Percentiles rank a stretch among this genome's conserved stretches.
These are phyloP conservation scores for Emesis furor DNA, from an alignment of 2,888 invertebrate genomes.

Conservation along the genomic window DNA sequence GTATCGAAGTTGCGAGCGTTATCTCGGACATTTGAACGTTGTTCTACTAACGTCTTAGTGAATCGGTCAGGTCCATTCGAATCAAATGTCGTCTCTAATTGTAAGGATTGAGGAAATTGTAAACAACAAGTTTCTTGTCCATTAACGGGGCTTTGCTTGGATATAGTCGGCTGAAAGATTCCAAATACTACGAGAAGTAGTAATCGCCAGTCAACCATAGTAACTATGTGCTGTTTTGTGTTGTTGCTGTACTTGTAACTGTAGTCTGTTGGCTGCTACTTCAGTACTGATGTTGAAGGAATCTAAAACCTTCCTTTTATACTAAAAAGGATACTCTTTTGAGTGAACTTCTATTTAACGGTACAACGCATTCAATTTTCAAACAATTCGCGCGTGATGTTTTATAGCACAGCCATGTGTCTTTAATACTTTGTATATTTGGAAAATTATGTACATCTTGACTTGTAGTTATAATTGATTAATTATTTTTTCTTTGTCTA, in stretches of 20 bases:
- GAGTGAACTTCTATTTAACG: constrained; percentile 87
- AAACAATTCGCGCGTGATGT: constrained; percentile 60
- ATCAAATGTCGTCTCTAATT: constrained; percentile 77
- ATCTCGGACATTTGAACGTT: constrained; percentile 18
- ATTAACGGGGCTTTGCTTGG: constrained; percentile 85
- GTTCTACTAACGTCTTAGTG: constrained; percentile 25
- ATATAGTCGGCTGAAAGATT: constrained; percentile 84
- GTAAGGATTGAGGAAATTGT: constrained; percentile 75
- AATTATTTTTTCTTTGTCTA: too few relatives aligned
- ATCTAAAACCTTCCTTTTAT: constrained; percentile 81
- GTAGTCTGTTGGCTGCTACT: constrained; percentile 81
- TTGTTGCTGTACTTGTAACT: constrained; percentile 76
- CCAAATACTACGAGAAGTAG: constrained; percentile 87
- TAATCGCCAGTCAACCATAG: constrained; percentile 91
- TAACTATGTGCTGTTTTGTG: constrained; percentile 82
- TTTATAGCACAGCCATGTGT: constrained; percentile 17
- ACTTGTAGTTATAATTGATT: background rate
- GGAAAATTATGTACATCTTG: background rate
- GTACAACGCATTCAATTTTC: constrained; percentile 90
- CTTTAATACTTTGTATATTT: constrained; percentile 17
- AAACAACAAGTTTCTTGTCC: constrained; percentile 85
- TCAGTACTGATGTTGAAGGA: constrained; percentile 83
- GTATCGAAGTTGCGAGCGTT: constrained; percentile 17
- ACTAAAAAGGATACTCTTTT: constrained; percentile 77
- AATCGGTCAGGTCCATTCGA: constrained; percentile 45